Conservation (phyloP, 2,888 invertebrate genomes). For the Drosophila subquinaria region DNA sequence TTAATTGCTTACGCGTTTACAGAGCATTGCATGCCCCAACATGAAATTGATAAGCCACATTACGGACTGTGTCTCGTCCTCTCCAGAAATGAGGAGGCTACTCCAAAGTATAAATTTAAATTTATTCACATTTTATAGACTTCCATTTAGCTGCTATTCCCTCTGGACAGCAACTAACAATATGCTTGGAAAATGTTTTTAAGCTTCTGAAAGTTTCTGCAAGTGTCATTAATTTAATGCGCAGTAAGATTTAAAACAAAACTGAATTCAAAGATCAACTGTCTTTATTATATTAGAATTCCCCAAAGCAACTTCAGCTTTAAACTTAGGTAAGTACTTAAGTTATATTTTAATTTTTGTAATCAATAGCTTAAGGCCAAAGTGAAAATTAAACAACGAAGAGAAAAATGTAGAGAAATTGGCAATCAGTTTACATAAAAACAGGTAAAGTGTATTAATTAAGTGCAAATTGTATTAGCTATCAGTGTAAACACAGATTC, state of each 20-base stretch:
- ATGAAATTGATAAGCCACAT: slow-evolving; percentile 37
- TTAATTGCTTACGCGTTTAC: slow-evolving; percentile 52
- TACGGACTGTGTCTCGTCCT: not conserved
- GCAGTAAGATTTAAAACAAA: slow-evolving; percentile 17
- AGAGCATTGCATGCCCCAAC: slow-evolving; percentile 10
- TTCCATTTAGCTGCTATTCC: slow-evolving; percentile 27
- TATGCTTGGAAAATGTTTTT: not conserved
- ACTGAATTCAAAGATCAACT: slow-evolving; percentile 17
- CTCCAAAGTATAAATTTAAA: slow-evolving; percentile 2
- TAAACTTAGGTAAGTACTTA: not conserved
- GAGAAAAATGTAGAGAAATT: slow-evolving; percentile 12
- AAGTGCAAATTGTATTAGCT: slow-evolving; percentile 45
- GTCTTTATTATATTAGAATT: slow-evolving; percentile 2
- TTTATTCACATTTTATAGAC: slow-evolving; percentile 3
- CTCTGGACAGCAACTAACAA: slow-evolving; percentile 6
- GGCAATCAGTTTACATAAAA: slow-evolving; percentile 40
- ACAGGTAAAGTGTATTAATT: slow-evolving; percentile 39
- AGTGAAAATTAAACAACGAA: not conserved
- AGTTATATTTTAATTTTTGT: slow-evolving; percentile 1
- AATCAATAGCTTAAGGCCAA: slow-evolving; percentile 15
- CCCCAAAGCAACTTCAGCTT: slow-evolving; percentile 10
- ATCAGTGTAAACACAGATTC: slow-evolving; percentile 31
- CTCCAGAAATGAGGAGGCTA: not conserved
- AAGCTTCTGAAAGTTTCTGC: slow-evolving; percentile 30
- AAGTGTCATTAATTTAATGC: slow-evolving; percentile 48